A percentile compares a stretch with the other conserved stretches of the same genome.
phyloP scores from a whole-genome alignment of 1,140 invertebrate species.

The Halictus rubicundus region DNA sequence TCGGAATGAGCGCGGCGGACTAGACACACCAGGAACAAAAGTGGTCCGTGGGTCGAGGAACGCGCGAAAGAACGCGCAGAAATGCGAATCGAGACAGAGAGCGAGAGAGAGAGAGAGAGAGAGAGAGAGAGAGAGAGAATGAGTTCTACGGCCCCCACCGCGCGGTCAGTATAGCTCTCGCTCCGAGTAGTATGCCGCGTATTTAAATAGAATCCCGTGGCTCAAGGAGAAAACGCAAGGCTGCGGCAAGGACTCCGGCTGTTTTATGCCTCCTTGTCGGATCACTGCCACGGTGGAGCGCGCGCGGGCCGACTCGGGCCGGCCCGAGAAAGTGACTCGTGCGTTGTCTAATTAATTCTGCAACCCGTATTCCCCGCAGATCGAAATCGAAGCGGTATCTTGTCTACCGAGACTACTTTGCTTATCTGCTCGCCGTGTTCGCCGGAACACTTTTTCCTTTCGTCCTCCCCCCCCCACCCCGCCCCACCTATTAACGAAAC shows the following conservation, averaged over 20 bases:
- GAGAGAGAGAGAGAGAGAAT: no score
- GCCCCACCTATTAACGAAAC: no score
- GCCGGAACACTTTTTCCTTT: background rate
- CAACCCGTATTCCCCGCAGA: background rate
- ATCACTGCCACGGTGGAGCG: slow-evolving; percentile 41
- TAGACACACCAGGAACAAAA: no score
- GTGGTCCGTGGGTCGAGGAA: background rate
- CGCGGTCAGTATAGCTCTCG: no score
- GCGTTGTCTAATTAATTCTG: slow-evolving; percentile 29
- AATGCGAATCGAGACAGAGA: background rate
- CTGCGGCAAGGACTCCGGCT: slow-evolving; percentile 67
- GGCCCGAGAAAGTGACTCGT: slow-evolving; percentile 30
- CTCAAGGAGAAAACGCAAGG: slow-evolving; percentile 69
- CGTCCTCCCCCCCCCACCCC: background rate
- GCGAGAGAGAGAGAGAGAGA: no score
- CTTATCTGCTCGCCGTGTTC: background rate
- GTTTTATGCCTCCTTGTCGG: slow-evolving; percentile 54
- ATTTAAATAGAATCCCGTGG: slow-evolving; percentile 65
- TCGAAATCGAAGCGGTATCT: slow-evolving; percentile 7
- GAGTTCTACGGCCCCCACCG: slow-evolving; percentile 20
- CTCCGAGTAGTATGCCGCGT: slow-evolving; percentile 22
- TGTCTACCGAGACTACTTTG: background rate
- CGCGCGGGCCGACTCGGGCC: no score
- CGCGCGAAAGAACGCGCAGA: slow-evolving; percentile 31
- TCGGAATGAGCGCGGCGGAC: no score